phyloP scores from a whole-genome alignment of 2,888 invertebrate genomes.

The Coenonympha glycerion region DNA sequence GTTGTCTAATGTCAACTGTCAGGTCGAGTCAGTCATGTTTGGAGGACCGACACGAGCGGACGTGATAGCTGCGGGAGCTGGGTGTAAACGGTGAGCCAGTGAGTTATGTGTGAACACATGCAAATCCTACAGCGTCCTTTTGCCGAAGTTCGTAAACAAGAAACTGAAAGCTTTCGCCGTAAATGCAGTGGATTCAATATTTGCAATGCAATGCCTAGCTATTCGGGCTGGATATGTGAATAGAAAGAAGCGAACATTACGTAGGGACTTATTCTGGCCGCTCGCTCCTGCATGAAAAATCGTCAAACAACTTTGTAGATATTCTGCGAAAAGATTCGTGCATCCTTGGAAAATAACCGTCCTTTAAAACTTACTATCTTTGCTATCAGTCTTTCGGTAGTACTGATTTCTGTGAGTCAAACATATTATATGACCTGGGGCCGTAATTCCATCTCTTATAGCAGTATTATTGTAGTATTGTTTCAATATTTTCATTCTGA shows the following conservation, averaged over 20 bases:
- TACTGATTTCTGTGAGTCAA: too few species aligned
- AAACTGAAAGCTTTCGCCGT: slow-evolving; percentile 7
- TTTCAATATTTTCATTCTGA: too few species aligned
- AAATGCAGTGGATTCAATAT: slow-evolving; percentile 7
- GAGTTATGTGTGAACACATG: too few species aligned
- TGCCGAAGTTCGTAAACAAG: slow-evolving; percentile 11
- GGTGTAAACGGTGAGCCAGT: too few species aligned
- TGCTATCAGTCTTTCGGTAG: not conserved
- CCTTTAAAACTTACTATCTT: slow-evolving; percentile 10
- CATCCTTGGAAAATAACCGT: slow-evolving; percentile 39
- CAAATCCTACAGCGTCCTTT: too few species aligned
- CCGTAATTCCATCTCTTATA: too few species aligned
- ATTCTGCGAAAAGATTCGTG: slow-evolving; percentile 33
- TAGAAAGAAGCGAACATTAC: slow-evolving; percentile 10
- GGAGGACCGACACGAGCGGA: too few species aligned
- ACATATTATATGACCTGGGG: too few species aligned
- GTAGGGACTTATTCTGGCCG: slow-evolving; percentile 19
- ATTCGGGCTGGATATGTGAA: slow-evolving; percentile 9
- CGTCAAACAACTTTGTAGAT: slow-evolving; percentile 33
- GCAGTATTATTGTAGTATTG: too few species aligned
- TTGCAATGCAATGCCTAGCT: slow-evolving; percentile 2
- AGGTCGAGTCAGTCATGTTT: too few species aligned
- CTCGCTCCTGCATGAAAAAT: slow-evolving; percentile 41
- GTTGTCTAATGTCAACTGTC: too few species aligned
- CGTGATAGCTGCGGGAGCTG: too few species aligned